Percentiles rank a stretch among this genome's conserved stretches.
Conservation (phyloP, 2,113 vertebrate species). For the Caretta caretta region DNA sequence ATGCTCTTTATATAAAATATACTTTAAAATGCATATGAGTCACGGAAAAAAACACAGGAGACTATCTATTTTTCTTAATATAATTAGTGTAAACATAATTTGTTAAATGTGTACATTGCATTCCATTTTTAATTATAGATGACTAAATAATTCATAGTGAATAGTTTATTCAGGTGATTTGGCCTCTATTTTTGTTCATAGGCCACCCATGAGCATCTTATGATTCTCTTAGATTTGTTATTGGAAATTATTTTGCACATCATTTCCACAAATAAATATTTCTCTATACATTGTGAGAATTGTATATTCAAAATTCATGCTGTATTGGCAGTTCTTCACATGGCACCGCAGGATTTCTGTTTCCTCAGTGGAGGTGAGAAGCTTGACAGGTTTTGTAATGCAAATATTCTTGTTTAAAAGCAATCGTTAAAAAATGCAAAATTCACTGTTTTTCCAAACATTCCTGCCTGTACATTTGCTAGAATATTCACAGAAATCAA, state of each 20-base stretch:
- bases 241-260: rapidly evolving
- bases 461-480: background rate
- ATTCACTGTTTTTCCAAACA: rapidly evolving
- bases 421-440: background rate
- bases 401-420: rapidly evolving
- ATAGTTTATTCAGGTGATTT: background rate
- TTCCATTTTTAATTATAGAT: background rate
- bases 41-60: rapidly evolving
- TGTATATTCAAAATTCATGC: background rate
- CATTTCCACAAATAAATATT: background rate
- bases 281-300: background rate
- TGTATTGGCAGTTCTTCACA: rapidly evolving
- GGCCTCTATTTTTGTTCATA: background rate
- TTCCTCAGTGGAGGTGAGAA: background rate
- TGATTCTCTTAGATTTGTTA: background rate
- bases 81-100: background rate
- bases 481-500: background rate
- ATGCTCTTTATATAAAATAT: background rate
- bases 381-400: background rate
- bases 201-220: background rate
- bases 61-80: rapidly evolving
- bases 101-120: background rate
- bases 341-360: background rate
- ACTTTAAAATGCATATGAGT: background rate
- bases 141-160: background rate